Base-by-base conservation (phyloP, 2,888 invertebrate genomes). In the Drosophila mimetica region DNA sequence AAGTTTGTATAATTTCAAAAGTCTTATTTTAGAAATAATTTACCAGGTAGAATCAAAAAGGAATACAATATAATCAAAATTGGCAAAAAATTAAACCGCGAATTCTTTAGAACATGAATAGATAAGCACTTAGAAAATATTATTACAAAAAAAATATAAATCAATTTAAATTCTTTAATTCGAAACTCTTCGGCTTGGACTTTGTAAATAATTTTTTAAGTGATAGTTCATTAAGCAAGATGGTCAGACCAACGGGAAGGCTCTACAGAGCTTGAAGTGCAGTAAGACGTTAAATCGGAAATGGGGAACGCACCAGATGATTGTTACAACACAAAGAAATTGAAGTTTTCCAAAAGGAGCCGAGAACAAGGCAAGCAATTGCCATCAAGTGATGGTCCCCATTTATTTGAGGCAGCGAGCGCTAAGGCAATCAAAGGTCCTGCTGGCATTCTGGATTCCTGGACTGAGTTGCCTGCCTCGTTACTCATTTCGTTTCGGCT, bases 341-440 rank as follows among this genome's bases (percentile, higher is more conserved):
- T 60, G 44, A 60, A 44, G 60, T 58, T 44, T 59, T 58, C 28
- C 60, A 30, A 28, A 37, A 20, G 20, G 32, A 14, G 18, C n/a
- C 2, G 30, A 32, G 47, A 71, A 77, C 81, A 86, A 84, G 81
- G 69, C 81, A 75, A 76, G 86, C 86, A 74, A 75, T 88, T 88
- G 88, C 78, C 85, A 86, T 86, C 88, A 86, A 76, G 86, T 85
- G 86, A 85, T 88, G 88, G 76, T 72, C 78, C 69, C 86, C 42
- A 44, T 44, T 25, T 88, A 86, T 84, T 80, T 76, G 73, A 64
- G 79, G 51, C 67, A 41, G 48, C 60, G 30, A 41, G 48, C 60
- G 30, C 37, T 8, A 18, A 51, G 84, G 69, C 80, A 86, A 86
- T 86, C 84, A 81, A 81, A 86, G 80, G 69, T 75, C 65, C 81